Evolutionary conservation across 2,797 vertebrate genomes (phyloP).

Genomic region (Pangasius sanitwongsei): DNA sequence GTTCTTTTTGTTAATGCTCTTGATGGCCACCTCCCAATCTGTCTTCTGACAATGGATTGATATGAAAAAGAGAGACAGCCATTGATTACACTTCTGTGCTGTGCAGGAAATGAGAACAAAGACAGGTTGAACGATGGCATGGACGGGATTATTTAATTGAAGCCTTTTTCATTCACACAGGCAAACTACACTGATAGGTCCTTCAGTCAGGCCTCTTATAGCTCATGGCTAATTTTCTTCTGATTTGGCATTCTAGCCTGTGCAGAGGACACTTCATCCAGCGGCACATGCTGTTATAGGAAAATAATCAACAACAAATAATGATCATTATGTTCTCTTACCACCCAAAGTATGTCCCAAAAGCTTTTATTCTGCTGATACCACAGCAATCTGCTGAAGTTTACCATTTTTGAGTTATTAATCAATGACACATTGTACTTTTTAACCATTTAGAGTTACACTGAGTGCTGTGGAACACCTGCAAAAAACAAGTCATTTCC

Average conservation of each 20-base stretch:
- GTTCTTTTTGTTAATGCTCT: conserved; percentile 94
- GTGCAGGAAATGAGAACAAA: conserved; percentile 11
- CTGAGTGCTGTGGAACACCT: not conserved
- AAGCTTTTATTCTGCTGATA: not conserved
- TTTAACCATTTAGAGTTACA: not conserved
- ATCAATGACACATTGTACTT: not conserved
- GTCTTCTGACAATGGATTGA: conserved; percentile 79
- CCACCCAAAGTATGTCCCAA: not conserved
- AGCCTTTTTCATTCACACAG: not conserved
- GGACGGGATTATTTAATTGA: not conserved
- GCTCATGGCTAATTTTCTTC: not conserved
- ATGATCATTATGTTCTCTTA: not conserved
- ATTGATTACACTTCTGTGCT: conserved; percentile 3
- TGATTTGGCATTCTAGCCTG: not conserved
- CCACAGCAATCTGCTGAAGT: not conserved
- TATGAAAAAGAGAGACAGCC: conserved; percentile 13
- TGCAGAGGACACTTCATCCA: not conserved
- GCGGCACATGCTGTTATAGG: not conserved
- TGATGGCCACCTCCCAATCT: conserved; percentile 89
- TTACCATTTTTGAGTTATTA: not conserved
- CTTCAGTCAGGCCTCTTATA: not conserved
- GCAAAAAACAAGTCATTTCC: not conserved
- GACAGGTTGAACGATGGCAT: not conserved
- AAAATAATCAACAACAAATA: not conserved
- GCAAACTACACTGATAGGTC: not conserved